Evolutionary conservation across 2,888 invertebrate species (phyloP).

Genomic region (Helicoverpa assulta): DNA sequence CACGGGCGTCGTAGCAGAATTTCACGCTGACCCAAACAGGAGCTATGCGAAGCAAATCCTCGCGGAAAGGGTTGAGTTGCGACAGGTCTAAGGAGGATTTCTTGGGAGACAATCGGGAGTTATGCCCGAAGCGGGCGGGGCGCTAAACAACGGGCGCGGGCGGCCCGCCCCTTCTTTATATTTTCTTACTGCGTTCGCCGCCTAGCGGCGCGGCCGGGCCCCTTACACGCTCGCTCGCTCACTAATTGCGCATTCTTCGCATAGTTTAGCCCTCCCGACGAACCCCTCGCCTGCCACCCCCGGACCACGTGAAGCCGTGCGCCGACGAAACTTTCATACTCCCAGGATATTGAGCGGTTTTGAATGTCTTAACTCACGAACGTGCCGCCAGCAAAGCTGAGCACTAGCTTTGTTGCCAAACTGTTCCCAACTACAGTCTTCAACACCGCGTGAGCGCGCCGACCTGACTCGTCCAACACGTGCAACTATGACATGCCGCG

Average conservation of each 20-base stretch:
- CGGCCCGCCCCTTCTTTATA: constrained; percentile 92
- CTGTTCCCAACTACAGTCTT: constrained; percentile 77
- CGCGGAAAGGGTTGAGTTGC: constrained; percentile 88
- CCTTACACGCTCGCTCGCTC: constrained; percentile 93
- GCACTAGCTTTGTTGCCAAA: constrained; percentile 84
- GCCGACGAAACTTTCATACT: constrained; percentile 90
- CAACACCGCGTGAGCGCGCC: constrained; percentile 69
- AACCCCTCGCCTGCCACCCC: constrained; percentile 88
- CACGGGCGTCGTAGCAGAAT: constrained; percentile 81
- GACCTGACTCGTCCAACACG: constrained; percentile 68
- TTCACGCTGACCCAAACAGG: constrained; percentile 89
- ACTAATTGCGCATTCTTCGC: constrained; percentile 99
- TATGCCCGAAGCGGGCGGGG: constrained; percentile 89
- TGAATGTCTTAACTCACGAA: constrained; percentile 91
- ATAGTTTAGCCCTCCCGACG: constrained; percentile 96
- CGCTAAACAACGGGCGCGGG: constrained; percentile 90
- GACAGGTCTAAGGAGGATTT: constrained; percentile 88
- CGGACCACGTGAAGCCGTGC: constrained; percentile 90
- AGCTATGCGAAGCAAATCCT: constrained; percentile 87
- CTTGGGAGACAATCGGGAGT: constrained; percentile 90
- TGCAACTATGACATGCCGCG: constrained; percentile 44
- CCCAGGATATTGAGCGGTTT: constrained; percentile 90
- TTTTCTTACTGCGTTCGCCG: constrained; percentile 92
- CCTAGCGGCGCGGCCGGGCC: constrained; percentile 91
- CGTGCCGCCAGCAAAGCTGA: constrained; percentile 80